A percentile compares a stretch with the other conserved stretches of the same genome.
phyloP scores from a whole-genome alignment of 2,797 vertebrate genomes.

The Huso huso region DNA sequence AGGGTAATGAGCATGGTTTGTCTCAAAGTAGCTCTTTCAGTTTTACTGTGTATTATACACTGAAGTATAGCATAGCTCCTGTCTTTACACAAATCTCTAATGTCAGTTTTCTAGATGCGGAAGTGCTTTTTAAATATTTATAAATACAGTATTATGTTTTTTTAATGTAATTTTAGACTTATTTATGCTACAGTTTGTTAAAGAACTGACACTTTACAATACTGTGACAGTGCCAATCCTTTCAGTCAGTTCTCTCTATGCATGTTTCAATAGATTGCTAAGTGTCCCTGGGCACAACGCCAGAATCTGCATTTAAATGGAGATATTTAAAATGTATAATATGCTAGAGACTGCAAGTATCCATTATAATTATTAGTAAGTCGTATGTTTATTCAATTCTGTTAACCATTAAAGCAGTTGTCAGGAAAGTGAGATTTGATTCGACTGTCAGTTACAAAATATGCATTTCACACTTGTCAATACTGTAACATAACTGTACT shows the following conservation, averaged over 20 bases:
- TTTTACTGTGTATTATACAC: no score
- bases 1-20: no score
- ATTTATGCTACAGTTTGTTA: background rate
- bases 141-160: no score
- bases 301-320: constrained; percentile 15
- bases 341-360: constrained; percentile 14
- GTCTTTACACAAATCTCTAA: no score
- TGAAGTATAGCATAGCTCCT: no score
- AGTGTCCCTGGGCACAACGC: constrained; percentile 11
- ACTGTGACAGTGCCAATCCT: background rate
- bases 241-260: background rate
- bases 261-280: background rate
- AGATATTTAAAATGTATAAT: constrained; percentile 19
- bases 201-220: constrained; percentile 5
- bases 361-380: constrained; percentile 22
- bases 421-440: constrained; percentile 9
- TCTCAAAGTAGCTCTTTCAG: no score
- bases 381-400: constrained; percentile 16
- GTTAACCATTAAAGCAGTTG: constrained; percentile 16
- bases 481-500: constrained; percentile 14
- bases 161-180: background rate
- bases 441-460: constrained; percentile 8
- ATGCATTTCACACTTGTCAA: constrained; percentile 17
- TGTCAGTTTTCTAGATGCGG: no score
- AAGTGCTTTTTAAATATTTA: no score